Percentiles rank a stretch among this genome's conserved stretches.
These are phyloP conservation scores for Holacanthus passer DNA, from an alignment of 2,113 vertebrate species.

Conservation along the genomic window DNA sequence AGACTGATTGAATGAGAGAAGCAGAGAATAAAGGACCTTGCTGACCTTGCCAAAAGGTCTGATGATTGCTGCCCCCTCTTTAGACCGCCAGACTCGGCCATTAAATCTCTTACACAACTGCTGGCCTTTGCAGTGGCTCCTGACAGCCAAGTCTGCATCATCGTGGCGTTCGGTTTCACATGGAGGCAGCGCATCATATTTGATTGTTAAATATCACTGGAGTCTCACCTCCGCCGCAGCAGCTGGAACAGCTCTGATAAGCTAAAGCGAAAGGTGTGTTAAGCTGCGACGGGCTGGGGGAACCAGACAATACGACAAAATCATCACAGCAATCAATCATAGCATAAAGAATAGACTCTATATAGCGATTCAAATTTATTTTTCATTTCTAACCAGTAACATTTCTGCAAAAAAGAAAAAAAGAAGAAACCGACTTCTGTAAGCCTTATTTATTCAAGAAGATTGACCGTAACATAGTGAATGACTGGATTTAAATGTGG, in stretches of 20 bases:
- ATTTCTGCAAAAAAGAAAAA: constrained; percentile 6
- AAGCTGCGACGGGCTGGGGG: background rate
- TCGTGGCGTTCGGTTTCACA: constrained; percentile 16
- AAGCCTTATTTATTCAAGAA: background rate
- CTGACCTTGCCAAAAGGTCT: constrained; percentile 62
- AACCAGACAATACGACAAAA: constrained; percentile 3
- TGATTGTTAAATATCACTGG: constrained; percentile 50
- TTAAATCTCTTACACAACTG: constrained; percentile 70
- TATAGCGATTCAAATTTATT: background rate
- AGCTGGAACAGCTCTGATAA: constrained; percentile 27
- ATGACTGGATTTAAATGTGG: constrained; percentile 30
- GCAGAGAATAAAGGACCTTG: constrained; percentile 42
- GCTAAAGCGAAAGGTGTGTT: constrained; percentile 20
- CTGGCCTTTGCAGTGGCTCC: constrained; percentile 53
- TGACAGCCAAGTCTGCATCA: constrained; percentile 59
- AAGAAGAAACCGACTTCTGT: background rate
- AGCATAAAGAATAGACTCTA: background rate
- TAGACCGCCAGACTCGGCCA: constrained; percentile 38
- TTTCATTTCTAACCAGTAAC: constrained; percentile 20
- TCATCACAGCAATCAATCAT: constrained; percentile 11
- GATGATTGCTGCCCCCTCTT: constrained; percentile 53
- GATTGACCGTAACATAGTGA: constrained; percentile 9
- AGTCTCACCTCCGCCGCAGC: constrained; percentile 20
- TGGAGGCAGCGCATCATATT: constrained; percentile 24
- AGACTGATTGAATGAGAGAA: constrained; percentile 39